Evolutionary conservation across 2,113 vertebrate species (phyloP).

Genomic region (Oncorhynchus keta): DNA sequence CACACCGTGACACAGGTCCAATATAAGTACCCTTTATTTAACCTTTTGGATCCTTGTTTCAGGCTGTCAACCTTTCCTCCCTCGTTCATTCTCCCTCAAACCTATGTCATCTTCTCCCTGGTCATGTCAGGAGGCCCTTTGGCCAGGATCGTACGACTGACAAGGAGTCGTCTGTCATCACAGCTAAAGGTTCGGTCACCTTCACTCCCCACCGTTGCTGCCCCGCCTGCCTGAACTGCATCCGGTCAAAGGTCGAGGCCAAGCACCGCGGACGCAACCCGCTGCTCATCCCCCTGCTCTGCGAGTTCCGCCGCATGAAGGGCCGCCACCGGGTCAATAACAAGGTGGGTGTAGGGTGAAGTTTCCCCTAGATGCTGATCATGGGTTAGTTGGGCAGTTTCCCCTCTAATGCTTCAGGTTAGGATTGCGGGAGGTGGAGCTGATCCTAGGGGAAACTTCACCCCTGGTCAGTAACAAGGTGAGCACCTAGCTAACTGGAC

Average conservation of each 20-base stretch:
- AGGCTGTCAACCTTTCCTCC: too few species aligned
- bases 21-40: too few species aligned
- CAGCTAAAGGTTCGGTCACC: slow-evolving; percentile 53
- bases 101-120: background rate
- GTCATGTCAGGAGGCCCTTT: slow-evolving; percentile 9
- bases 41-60: too few species aligned
- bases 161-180: slow-evolving; percentile 59
- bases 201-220: slow-evolving; percentile 74
- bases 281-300: slow-evolving; percentile 80
- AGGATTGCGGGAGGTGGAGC: too few species aligned
- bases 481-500: too few species aligned
- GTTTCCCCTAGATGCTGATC: too few species aligned
- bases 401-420: too few species aligned
- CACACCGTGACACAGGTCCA: too few species aligned
- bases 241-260: slow-evolving; percentile 57
- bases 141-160: slow-evolving; percentile 34
- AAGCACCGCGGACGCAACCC: slow-evolving; percentile 81
- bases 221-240: slow-evolving; percentile 72
- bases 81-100: background rate
- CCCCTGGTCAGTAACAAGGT: too few species aligned
- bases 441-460: too few species aligned
- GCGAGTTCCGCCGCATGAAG: slow-evolving; percentile 84
- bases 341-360: slow-evolving; percentile 52
- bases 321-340: slow-evolving; percentile 78
- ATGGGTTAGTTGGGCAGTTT: too few species aligned